Base-by-base conservation (phyloP, 2,888 invertebrate genomes). In the Brenthis hecate region DNA sequence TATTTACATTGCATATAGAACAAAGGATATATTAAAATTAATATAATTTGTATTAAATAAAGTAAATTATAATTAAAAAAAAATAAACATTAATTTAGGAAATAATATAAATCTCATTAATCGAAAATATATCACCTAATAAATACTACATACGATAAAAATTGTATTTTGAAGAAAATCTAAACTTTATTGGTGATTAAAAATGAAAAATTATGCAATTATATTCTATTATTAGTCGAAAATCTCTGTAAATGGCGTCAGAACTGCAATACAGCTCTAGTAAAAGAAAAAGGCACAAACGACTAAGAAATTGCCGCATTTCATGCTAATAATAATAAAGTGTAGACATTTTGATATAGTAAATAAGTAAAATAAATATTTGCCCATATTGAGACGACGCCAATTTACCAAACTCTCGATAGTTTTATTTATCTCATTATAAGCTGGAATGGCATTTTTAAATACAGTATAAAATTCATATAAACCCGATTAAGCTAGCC, bases 401-500 rank as follows among this genome's bases (percentile, higher is more conserved):
- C 51, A 62, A 36, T 62, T 53, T 32, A 16, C 11, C 19, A 51
- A 62, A 62, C 4, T 48, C 14, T 28, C 48, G 5, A 43, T 65
- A n/a, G 36, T 13, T 32, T 51, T 48, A 55, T 23, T 63, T 43
- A 48, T 56, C 53, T 23, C 8, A 71, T 74, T 69, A 75, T 76
- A 78, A 79, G 76, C 78, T 76, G 81, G 81, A 81, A 81, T 81
- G 81, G 68, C 61, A 65, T 54, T 58, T 61, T 65, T 73, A 72
- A 71, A 69, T 64, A 67, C 56, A 54, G 60, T 65, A 60, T 73
- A 74, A 74, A 74, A 69, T 68, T 74, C 74, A 72, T 74, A 77
- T 65, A 76, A 78, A 79, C 74, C 79, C 76, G 74, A 78, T 80
- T 79, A 85, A 85, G 82, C 85, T 85, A 86, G 79, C 82, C 70